Evolutionary conservation across 2,113 vertebrate species (phyloP), one percentile per base, ranked within the genome.

Genomic region (Thunnus maccoyii): DNA sequence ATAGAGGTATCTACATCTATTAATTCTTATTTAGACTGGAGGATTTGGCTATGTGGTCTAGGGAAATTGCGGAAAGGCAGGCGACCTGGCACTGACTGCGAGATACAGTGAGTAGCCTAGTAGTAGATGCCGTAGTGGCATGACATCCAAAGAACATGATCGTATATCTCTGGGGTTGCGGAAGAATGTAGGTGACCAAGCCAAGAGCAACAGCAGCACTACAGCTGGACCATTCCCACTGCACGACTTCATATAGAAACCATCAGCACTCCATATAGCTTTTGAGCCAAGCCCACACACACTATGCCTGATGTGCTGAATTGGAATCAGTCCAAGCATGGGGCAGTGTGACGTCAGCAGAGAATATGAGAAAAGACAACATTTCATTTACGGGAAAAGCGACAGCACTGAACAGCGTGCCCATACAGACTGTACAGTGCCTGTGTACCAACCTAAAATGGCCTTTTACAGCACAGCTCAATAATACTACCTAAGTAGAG

Each of bases 151-250:
- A 79, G 63, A 78, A 80, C 78, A 79, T 56, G 67, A 81, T 84
- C 82, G 1, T 76, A 72, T 73, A 84, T 91, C 74, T 87, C 25
- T 50, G 50, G 74, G 76, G 65, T 76, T 64, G 60, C 17, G 63
- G 67, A 86, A 87, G 84, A 88, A 85, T 82, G 78, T 36, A 61
- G 60, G 66, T 27, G 73, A 63, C 72, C 55, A 69, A 51, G 80
- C 84, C 80, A 82, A 85, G 66, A 89, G 73, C 54, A 81, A 87
- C 85, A 86, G 64, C 71, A 30, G 11, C 70, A 52, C 47, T 55
- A 73, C 67, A 67, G 63, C 71, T 55, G 10, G 73, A 50, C 55
- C 44, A 70, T 60, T 89, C 54, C 58, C 72, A 76, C 15, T 22
- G 47, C 44, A 32, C 22, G 4, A 60, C 50, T 50, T 71, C 69